Evolutionary conservation across 2,113 vertebrate species (phyloP).

Genomic region (Coregonus clupeaformis): DNA sequence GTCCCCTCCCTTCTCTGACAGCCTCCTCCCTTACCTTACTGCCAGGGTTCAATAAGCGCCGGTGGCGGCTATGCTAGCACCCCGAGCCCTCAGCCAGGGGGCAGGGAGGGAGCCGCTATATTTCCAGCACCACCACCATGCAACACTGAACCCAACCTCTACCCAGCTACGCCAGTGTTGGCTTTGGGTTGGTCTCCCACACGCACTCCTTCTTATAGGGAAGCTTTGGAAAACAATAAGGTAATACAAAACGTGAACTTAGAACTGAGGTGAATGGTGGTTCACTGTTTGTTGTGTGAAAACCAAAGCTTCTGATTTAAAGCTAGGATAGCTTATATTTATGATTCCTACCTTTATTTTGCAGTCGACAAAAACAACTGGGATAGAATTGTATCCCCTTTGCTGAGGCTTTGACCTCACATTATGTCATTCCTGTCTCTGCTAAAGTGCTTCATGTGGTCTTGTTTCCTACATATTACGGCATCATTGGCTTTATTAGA

Average conservation of each 20-base stretch:
- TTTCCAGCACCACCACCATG: constrained; percentile 66
- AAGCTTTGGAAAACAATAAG: constrained; percentile 29
- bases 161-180: constrained; percentile 51
- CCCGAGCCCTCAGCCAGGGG: constrained; percentile 65
- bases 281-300: background rate
- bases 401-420: constrained; percentile 12
- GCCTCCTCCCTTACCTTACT: constrained; percentile 62
- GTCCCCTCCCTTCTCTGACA: constrained; percentile 50
- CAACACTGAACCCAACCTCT: constrained; percentile 60
- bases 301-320: background rate
- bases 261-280: background rate
- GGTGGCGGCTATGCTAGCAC: constrained; percentile 60
- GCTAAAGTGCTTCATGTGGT: constrained; percentile 30
- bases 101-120: constrained; percentile 57
- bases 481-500: constrained; percentile 19
- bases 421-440: constrained; percentile 2
- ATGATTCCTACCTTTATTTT: background rate
- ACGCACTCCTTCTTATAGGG: background rate
- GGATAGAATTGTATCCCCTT: background rate
- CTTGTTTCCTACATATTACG: constrained; percentile 8
- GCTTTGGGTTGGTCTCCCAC: constrained; percentile 37
- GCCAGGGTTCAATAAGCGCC: constrained; percentile 80
- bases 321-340: background rate
- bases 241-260: constrained; percentile 23
- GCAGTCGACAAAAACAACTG: background rate